Conservation (phyloP, 2,113 vertebrate species). For the Tychaedon coryphoeus region DNA sequence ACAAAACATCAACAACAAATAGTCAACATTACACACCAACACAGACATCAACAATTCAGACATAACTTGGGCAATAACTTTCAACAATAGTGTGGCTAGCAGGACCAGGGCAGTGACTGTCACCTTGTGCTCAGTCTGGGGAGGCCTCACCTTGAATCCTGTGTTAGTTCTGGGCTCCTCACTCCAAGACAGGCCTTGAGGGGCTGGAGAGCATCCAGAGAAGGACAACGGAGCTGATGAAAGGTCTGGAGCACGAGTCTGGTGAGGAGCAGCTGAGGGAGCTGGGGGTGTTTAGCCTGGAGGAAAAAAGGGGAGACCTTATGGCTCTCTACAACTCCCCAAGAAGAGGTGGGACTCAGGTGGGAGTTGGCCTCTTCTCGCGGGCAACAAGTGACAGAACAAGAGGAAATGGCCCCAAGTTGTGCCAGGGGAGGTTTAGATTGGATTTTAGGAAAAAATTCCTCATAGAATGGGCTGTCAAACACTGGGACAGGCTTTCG, state of each 20-base stretch:
- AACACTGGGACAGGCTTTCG: neutral
- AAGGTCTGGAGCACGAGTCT: neutral
- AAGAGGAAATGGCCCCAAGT: neutral
- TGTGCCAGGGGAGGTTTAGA: neutral
- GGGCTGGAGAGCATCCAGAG: neutral
- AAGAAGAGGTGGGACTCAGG: neutral
- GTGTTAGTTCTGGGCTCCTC: neutral
- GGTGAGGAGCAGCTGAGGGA: neutral
- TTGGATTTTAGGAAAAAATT: neutral
- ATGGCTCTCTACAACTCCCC: fast-evolving
- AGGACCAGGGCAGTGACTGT: fast-evolving
- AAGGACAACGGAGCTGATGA: neutral
- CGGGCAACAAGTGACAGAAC: neutral
- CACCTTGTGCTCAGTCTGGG: fast-evolving
- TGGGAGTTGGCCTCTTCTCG: fast-evolving
- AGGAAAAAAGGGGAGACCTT: neutral
- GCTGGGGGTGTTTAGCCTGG: neutral
- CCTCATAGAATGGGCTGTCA: neutral
- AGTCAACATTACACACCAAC: too few relatives aligned
- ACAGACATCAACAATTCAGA: too few relatives aligned
- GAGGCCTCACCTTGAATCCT: too few relatives aligned
- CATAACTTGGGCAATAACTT: too few relatives aligned
- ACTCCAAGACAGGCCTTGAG: too few relatives aligned
- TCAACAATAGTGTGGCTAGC: neutral
- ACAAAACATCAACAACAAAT: too few relatives aligned